Percentiles rank a stretch among this genome's conserved stretches.
These are phyloP conservation scores for Petrocephalus microphthalmus DNA, from an alignment of 2,113 vertebrate species.

Conservation along the genomic window DNA sequence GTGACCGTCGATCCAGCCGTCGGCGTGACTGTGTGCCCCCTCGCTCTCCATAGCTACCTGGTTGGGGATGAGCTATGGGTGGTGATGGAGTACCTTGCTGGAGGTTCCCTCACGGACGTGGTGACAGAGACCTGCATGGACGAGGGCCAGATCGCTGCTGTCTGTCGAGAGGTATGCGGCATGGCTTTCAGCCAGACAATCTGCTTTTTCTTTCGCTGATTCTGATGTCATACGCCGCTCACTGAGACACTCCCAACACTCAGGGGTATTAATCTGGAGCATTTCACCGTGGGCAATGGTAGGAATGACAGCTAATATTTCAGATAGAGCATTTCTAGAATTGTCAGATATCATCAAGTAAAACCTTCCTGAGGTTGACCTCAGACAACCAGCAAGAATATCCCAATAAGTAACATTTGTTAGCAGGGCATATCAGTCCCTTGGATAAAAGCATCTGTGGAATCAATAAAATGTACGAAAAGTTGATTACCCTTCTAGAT, in stretches of 20 bases:
- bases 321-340: not conserved
- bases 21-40: not conserved
- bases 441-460: not conserved
- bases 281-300: not conserved
- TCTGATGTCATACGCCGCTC: not conserved
- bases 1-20: not conserved
- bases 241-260: not conserved
- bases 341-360: not conserved
- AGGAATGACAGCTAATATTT: not conserved
- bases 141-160: constrained; percentile 96
- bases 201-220: not conserved
- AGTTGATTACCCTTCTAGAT: not conserved
- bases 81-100: constrained; percentile 97
- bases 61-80: constrained; percentile 98
- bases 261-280: not conserved
- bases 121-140: constrained; percentile 99
- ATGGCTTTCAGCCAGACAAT: not conserved
- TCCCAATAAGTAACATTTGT: not conserved
- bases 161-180: constrained; percentile 91
- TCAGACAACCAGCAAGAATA: not conserved
- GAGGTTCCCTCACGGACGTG: constrained; percentile 92
- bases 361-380: not conserved
- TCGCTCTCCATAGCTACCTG: constrained; percentile 70
- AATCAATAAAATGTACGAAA: not conserved
- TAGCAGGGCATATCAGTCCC: not conserved